A percentile compares a stretch with the other conserved stretches of the same genome.
Conservation (phyloP, 2,113 vertebrate species). For the Nesospiza acunhae region DNA sequence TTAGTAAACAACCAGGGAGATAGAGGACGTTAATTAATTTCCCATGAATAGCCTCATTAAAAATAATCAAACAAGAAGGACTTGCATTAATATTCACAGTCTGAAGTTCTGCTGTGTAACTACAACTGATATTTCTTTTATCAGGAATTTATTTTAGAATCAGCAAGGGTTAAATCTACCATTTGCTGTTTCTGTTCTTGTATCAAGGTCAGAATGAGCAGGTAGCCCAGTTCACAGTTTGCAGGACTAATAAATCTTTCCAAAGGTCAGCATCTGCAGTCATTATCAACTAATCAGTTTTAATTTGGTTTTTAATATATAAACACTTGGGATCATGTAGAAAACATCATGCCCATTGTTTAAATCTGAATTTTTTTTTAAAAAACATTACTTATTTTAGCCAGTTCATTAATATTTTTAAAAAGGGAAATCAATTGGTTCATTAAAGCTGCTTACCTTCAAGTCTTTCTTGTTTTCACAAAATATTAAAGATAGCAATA, state of each 20-base stretch:
- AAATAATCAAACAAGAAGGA: not conserved
- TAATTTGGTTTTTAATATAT: constrained; percentile 69
- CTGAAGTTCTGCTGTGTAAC: not conserved
- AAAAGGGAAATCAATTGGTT: constrained; percentile 56
- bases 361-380: not conserved
- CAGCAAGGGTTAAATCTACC: constrained; percentile 64
- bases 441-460: constrained; percentile 44
- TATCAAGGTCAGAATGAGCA: constrained; percentile 56
- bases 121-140: not conserved
- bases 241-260: constrained; percentile 66
- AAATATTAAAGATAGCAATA: constrained; percentile 60
- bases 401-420: constrained; percentile 60
- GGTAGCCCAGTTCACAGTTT: constrained; percentile 61
- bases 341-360: constrained; percentile 60
- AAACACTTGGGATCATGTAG: constrained; percentile 54
- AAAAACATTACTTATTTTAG: not conserved
- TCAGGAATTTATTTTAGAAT: constrained; percentile 20
- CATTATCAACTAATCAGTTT: constrained; percentile 67
- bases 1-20: not conserved
- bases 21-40: not conserved
- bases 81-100: not conserved
- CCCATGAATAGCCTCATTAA: not conserved
- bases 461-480: constrained; percentile 35
- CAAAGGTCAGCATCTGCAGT: constrained; percentile 67
- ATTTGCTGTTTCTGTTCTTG: constrained; percentile 63